Evolutionary conservation across 35 echinoderm and acorn worm genomes (phyloP), one percentile per base, ranked within the genome.

Genomic region (Apostichopus parvimensis): DNA sequence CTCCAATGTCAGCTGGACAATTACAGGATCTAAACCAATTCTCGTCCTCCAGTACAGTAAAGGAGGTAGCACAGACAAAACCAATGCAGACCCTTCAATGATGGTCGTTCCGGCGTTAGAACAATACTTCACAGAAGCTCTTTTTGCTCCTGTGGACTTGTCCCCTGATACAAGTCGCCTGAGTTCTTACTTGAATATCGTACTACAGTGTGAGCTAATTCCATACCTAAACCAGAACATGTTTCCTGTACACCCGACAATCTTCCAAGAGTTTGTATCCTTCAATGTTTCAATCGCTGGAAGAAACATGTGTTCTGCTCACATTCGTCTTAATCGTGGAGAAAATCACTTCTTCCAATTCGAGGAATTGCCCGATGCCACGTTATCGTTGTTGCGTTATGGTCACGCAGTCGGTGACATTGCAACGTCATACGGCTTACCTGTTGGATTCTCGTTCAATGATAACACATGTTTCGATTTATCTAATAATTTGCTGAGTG

Each of bases 1-100:
- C 15, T 98, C 96, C 4, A 78, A 83, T 65, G 34, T 59, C 4
- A 98, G 96, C 78, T 86, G 92, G 5, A 83, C 73, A 6, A 92
- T 98, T 10, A 92, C 56, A 9, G 80, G 94, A 6, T 77, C 90
- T 65, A 79, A 95, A 20, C 94, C 96, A 4, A 80, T 95, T 18
- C 92, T 95, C 18, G 89, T 98, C 1, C 87, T 98, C 77, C 96
- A 98, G 87, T 98, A 95, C 73, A 95, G 90, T 59, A 95, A 95
- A 78, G 96, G 96, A 9, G 94, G 94, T 45, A 66, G 79, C 12
- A 79, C 90, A 13, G 96, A 98, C 61, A 78, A 84, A 28, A 87
- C 96, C 20, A 81, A 20, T 72, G 94, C 92, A 1, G 96, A 98
- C 70, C 96, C 96, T 8, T 98, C 95, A 22, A 98, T 98, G 96